Conservation (phyloP, 1,140 invertebrate species). For the Trissolcus basalis region DNA sequence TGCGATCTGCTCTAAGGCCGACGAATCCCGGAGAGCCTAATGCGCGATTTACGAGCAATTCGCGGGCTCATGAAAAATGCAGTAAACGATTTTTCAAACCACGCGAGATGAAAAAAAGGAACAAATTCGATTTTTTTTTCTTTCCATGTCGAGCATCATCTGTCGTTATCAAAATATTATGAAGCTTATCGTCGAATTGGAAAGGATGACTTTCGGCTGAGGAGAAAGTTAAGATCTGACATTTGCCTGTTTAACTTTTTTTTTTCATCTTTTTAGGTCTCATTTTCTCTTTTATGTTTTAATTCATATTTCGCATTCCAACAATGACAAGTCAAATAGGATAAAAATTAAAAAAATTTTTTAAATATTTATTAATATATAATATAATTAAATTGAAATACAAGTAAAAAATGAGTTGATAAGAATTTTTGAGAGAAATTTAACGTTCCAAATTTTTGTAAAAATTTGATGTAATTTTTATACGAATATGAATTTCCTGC, state of each 20-base stretch:
- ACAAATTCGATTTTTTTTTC: conserved; percentile 47
- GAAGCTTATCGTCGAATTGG: conserved; percentile 45
- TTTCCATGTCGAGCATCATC: conserved; percentile 48
- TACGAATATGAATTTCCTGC: too few relatives aligned
- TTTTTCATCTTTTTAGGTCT: too few relatives aligned
- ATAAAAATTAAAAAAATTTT: too few relatives aligned
- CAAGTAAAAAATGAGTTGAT: too few relatives aligned
- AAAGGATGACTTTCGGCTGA: conserved; percentile 37
- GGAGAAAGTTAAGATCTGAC: conserved; percentile 30
- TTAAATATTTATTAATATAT: too few relatives aligned
- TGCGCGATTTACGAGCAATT: conserved; percentile 60
- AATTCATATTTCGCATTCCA: too few relatives aligned
- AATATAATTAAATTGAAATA: too few relatives aligned
- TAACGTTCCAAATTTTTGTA: too few relatives aligned
- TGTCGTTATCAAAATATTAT: conserved; percentile 58
- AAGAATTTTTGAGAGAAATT: too few relatives aligned
- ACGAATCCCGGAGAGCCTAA: conserved; percentile 31
- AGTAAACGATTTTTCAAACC: conserved; percentile 55
- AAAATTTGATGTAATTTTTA: too few relatives aligned
- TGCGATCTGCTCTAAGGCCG: conserved; percentile 1
- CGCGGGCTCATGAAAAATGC: conserved; percentile 58
- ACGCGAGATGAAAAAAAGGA: conserved; percentile 50
- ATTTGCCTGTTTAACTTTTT: not conserved
- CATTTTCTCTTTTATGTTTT: too few relatives aligned
- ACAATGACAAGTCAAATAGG: too few relatives aligned